A percentile compares a stretch with the other conserved stretches of the same genome.
phyloP scores from a whole-genome alignment of 2,113 vertebrate genomes.

The Entelurus aequoreus region DNA sequence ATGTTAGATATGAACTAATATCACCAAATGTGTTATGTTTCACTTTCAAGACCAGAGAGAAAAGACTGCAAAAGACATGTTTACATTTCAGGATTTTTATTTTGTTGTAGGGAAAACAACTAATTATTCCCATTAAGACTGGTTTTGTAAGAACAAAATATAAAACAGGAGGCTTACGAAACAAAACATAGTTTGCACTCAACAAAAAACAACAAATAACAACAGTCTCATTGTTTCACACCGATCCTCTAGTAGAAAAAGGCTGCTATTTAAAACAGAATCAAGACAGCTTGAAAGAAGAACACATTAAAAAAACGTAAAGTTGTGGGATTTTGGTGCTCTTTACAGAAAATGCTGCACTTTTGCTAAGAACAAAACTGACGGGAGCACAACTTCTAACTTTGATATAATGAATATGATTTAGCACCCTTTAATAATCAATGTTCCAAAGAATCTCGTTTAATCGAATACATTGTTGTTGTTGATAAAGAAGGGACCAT shows the following conservation, averaged over 20 bases:
- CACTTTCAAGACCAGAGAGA: neutral
- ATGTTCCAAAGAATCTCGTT: neutral
- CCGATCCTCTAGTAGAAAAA: conserved; percentile 44
- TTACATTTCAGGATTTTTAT: conserved; percentile 13
- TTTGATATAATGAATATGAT: conserved; percentile 17
- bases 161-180: conserved; percentile 30
- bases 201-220: conserved; percentile 12
- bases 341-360: conserved; percentile 31
- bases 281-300: conserved; percentile 48
- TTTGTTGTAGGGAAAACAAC: conserved; percentile 24
- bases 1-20: too few relatives aligned
- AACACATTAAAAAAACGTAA: conserved; percentile 7
- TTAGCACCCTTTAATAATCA: neutral
- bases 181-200: neutral
- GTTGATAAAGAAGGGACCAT: neutral
- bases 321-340: conserved; percentile 7
- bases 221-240: conserved; percentile 32
- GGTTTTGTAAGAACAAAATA: conserved; percentile 27
- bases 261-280: conserved; percentile 41
- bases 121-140: conserved; percentile 12
- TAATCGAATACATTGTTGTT: neutral
- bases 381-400: conserved; percentile 6
- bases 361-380: conserved; percentile 22
- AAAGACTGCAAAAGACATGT: neutral
- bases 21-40: neutral